Evolutionary conservation across 1,140 invertebrate genomes (phyloP).

Genomic region (Heterodera schachtii): DNA sequence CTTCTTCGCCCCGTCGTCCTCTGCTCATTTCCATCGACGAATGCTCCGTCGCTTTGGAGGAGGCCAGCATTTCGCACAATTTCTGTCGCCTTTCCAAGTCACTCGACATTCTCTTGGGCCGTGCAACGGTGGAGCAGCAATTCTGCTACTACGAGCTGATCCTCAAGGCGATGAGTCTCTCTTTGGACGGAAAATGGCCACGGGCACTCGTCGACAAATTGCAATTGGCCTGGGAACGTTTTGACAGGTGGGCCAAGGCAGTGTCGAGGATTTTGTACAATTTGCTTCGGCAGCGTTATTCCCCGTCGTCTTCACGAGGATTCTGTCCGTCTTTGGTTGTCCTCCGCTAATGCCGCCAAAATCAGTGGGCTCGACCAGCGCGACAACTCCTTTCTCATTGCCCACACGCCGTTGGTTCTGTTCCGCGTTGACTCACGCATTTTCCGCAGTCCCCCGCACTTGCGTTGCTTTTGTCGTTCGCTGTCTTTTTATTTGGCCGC

Average conservation of each 20-base stretch:
- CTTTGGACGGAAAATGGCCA: conserved; percentile 34
- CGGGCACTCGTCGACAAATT: conserved; percentile 38
- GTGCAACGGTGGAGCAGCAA: conserved; percentile 47
- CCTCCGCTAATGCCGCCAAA: conserved; percentile 32
- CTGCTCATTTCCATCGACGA: neutral
- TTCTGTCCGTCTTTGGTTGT: conserved; percentile 47
- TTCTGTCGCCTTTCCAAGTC: neutral
- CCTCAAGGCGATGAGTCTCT: conserved; percentile 38
- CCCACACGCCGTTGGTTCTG: conserved; percentile 43
- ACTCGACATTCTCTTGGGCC: conserved; percentile 28
- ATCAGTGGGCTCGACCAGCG: conserved; percentile 22
- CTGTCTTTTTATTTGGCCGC: conserved; percentile 51
- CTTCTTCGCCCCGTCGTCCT: neutral
- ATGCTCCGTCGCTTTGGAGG: conserved; percentile 1
- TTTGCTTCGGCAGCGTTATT: conserved; percentile 32
- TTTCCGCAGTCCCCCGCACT: conserved; percentile 49
- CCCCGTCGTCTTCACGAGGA: conserved; percentile 48
- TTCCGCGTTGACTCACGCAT: conserved; percentile 49
- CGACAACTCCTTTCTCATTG: conserved; percentile 41
- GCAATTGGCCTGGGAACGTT: conserved; percentile 41
- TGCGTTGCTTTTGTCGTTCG: conserved; percentile 42
- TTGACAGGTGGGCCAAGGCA: conserved; percentile 27
- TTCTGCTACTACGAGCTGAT: conserved; percentile 48
- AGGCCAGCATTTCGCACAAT: conserved; percentile 6
- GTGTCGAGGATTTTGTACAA: too few species aligned